A percentile compares a stretch with the other conserved stretches of the same genome.
Evolutionary conservation across 1,140 invertebrate species (phyloP).

Genomic region (Drosophila willistoni): DNA sequence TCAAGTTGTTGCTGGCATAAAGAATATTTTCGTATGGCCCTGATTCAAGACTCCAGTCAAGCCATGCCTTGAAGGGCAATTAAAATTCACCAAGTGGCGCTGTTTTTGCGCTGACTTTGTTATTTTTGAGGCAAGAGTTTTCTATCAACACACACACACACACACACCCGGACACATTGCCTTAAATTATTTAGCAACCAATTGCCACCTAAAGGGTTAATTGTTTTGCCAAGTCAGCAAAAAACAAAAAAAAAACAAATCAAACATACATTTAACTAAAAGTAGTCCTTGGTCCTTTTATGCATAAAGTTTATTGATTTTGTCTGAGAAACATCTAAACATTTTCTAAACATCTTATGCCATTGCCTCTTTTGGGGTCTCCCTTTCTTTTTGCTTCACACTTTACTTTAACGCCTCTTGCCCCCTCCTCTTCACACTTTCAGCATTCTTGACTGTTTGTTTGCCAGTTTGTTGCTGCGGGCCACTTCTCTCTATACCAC

Average conservation of each 20-base stretch:
- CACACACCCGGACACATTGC: neutral
- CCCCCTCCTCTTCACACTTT: neutral
- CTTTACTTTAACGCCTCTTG: slow-evolving; percentile 60
- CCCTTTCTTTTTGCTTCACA: slow-evolving; percentile 48
- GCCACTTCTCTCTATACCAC: neutral
- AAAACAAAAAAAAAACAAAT: slow-evolving; percentile 5
- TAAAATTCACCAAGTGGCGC: slow-evolving; percentile 38
- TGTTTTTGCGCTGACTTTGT: slow-evolving; percentile 51
- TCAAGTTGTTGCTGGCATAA: neutral
- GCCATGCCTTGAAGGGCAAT: slow-evolving; percentile 29
- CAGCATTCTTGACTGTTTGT: slow-evolving; percentile 45
- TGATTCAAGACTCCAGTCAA: slow-evolving; percentile 20
- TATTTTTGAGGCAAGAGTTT: slow-evolving; percentile 24
- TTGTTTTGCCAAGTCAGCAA: slow-evolving; percentile 66
- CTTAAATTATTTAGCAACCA: slow-evolving; percentile 67
- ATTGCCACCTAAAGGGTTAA: slow-evolving; percentile 78
- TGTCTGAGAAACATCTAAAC: slow-evolving; percentile 41
- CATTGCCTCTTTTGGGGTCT: neutral
- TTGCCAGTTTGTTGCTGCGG: slow-evolving; percentile 25
- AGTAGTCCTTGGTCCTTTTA: neutral
- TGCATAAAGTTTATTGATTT: slow-evolving; percentile 55
- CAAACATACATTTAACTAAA: slow-evolving; percentile 15
- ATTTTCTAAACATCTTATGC: neutral
- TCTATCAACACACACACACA: slow-evolving; percentile 37
- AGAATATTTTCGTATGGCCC: slow-evolving; percentile 36